These are phyloP conservation scores for rabbit (Oryctolagus cuniculus) DNA, from an alignment of 2,113 vertebrate species.

Conservation along the genomic window DNA sequence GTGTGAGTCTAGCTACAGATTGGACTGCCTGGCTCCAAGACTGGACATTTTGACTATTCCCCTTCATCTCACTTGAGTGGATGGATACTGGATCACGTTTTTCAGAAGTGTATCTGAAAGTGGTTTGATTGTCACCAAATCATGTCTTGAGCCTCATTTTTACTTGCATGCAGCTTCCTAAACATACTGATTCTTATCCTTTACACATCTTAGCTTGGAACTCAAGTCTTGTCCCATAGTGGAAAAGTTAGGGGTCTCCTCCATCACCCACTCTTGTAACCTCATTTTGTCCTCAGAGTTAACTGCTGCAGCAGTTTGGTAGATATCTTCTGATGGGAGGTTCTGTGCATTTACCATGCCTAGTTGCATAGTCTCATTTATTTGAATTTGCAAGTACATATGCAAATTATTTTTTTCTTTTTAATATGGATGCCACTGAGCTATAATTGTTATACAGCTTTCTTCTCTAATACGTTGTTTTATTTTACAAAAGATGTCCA, in stretches of 20 bases:
- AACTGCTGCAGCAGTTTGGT: not conserved
- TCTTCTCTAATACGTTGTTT: not conserved
- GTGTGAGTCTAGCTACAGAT: too few relatives aligned
- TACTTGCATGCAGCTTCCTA: not conserved
- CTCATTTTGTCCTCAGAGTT: not conserved
- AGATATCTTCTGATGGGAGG: not conserved
- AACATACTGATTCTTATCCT: not conserved
- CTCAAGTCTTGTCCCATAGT: not conserved
- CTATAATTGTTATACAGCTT: not conserved
- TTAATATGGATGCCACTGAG: not conserved
- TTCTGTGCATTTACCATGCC: not conserved
- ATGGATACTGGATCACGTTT: not conserved
- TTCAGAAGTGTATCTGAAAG: not conserved
- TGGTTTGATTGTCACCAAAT: not conserved
- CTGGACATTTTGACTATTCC: not conserved
- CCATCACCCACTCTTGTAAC: not conserved
- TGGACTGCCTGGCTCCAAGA: not conserved
- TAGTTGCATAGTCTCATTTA: not conserved
- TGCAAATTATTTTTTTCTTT: not conserved
- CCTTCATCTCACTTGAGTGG: not conserved
- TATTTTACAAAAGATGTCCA: not conserved
- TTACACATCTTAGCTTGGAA: not conserved
- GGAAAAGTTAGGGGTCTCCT: not conserved
- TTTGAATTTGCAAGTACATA: not conserved
- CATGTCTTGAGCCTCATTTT: not conserved